Evolutionary conservation across 2,113 vertebrate genomes (phyloP).

Genomic region (Pelvicachromis taeniatus): DNA sequence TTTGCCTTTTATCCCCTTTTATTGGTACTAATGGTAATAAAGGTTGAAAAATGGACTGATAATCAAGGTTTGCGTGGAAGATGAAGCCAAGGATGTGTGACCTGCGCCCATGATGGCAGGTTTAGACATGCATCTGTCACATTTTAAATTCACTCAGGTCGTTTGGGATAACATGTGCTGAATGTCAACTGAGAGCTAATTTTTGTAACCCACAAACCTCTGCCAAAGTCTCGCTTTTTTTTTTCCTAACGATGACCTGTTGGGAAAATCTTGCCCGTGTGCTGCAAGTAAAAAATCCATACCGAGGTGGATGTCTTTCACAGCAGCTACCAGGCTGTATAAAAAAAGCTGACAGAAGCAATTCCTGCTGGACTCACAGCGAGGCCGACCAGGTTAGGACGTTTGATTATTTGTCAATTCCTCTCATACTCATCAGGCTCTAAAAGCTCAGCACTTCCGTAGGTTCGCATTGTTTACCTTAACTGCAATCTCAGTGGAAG

Average conservation of each 20-base stretch:
- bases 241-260: neutral
- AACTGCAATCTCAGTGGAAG: neutral
- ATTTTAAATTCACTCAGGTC: neutral
- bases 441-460: constrained; percentile 15
- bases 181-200: neutral
- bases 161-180: neutral
- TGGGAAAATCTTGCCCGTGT: neutral
- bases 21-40: neutral
- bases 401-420: neutral
- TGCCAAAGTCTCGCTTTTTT: neutral
- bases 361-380: neutral
- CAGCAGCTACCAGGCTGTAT: neutral
- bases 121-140: neutral
- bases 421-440: neutral
- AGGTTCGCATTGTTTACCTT: neutral
- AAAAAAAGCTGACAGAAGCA: neutral
- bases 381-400: neutral
- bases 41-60: neutral
- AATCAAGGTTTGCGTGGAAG: neutral
- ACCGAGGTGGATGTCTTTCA: neutral
- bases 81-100: neutral
- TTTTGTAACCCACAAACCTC: neutral
- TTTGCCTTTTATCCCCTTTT: neutral
- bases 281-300: neutral
- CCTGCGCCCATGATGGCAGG: neutral